Percentiles rank a stretch among this genome's conserved stretches.
phyloP scores from a whole-genome alignment of 2,113 vertebrate genomes.

The Manacus vitellinus region DNA sequence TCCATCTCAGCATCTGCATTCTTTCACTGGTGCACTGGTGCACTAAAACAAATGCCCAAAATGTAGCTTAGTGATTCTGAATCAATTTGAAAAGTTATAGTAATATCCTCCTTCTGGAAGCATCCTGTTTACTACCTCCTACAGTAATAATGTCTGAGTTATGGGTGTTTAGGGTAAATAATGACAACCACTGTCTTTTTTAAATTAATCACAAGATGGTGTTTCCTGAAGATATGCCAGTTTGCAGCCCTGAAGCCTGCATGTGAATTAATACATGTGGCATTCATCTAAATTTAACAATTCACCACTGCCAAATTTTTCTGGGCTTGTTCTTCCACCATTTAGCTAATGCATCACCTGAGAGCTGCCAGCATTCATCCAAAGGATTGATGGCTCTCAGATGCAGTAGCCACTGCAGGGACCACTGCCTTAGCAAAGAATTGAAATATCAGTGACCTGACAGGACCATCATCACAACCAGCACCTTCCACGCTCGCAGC shows the following conservation, averaged over 20 bases:
- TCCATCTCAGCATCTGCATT: background rate
- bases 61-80: background rate
- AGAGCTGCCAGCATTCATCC: background rate
- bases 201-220: constrained; percentile 32
- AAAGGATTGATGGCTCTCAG: background rate
- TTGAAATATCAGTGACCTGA: background rate
- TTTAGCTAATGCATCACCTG: background rate
- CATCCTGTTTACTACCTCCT: constrained; percentile 4
- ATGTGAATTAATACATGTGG: background rate
- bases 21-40: background rate
- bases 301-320: background rate
- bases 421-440: background rate
- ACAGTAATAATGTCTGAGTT: constrained; percentile 10
- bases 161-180: background rate
- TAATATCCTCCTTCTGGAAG: constrained; percentile 15
- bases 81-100: background rate
- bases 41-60: background rate
- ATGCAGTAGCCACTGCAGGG: background rate
- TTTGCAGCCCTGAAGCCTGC: background rate
- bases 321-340: background rate
- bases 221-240: background rate
- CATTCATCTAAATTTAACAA: background rate
- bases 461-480: background rate
- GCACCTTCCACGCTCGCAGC: background rate
- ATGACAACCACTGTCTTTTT: background rate